Evolutionary conservation across 2,888 invertebrate genomes (phyloP).

Genomic region (Malthinus seriepunctatus): DNA sequence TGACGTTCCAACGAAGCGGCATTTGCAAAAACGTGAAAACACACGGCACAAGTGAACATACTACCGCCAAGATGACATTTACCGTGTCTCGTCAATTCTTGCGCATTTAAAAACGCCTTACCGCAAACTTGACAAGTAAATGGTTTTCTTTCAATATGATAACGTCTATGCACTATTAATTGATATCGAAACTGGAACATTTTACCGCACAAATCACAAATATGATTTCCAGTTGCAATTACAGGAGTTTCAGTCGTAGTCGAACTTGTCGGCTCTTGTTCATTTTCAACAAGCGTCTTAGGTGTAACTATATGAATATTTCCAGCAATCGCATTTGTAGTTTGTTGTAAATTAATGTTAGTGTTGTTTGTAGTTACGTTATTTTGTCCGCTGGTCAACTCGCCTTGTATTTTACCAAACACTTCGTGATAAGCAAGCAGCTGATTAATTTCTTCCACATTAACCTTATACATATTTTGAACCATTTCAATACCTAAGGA

Average conservation of each 20-base stretch:
- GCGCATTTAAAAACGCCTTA: slow-evolving; percentile 78
- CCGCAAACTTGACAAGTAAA: slow-evolving; percentile 82
- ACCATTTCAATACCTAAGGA: slow-evolving; percentile 70
- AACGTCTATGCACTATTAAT: slow-evolving; percentile 83
- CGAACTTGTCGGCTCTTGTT: slow-evolving; percentile 60
- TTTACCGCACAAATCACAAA: slow-evolving; percentile 84
- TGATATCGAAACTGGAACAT: slow-evolving; percentile 87
- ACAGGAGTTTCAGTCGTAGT: slow-evolving; percentile 65
- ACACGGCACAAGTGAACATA: slow-evolving; percentile 73
- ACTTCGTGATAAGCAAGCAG: slow-evolving; percentile 85
- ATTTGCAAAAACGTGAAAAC: slow-evolving; percentile 75
- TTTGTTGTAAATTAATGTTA: slow-evolving; percentile 29
- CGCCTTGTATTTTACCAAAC: slow-evolving; percentile 70
- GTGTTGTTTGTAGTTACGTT: slow-evolving; percentile 37
- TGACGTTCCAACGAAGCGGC: slow-evolving; percentile 73
- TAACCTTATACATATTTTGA: slow-evolving; percentile 80
- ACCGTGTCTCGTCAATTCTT: slow-evolving; percentile 79
- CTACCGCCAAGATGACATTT: slow-evolving; percentile 82
- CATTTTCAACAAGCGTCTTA: slow-evolving; percentile 57
- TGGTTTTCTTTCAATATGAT: slow-evolving; percentile 84
- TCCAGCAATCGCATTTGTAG: slow-evolving; percentile 35
- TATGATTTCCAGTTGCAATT: slow-evolving; percentile 65
- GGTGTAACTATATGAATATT: slow-evolving; percentile 43
- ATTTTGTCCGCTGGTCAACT: slow-evolving; percentile 52
- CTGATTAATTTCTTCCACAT: slow-evolving; percentile 84